phyloP scores from a whole-genome alignment of 1,140 invertebrate species.

The Philotrypesis tridentata region DNA sequence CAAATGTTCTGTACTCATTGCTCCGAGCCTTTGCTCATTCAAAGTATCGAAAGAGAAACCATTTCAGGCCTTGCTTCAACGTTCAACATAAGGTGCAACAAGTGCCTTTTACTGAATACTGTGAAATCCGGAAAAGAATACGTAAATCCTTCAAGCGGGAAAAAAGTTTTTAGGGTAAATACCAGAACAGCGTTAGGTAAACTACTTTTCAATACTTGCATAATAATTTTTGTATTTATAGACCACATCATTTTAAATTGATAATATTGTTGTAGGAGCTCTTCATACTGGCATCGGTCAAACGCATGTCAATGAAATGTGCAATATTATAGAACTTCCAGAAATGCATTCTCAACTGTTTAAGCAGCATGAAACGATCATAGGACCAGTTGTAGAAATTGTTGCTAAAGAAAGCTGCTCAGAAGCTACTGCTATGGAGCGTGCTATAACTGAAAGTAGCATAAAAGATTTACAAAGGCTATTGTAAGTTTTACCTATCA shows the following conservation, averaged over 20 bases:
- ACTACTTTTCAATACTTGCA: neutral
- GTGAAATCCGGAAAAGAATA: neutral
- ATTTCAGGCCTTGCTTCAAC: neutral
- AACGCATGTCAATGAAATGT: neutral
- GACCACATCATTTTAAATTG: neutral
- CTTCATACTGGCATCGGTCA: neutral
- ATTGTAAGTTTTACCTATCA: neutral
- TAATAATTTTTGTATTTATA: neutral
- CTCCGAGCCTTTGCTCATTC: neutral
- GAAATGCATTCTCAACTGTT: neutral
- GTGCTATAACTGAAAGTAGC: neutral
- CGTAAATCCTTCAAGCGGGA: neutral
- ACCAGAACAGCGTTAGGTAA: neutral
- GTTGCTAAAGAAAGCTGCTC: neutral
- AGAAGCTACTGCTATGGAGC: conserved; percentile 9
- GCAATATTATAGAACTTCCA: neutral
- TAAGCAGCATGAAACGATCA: neutral
- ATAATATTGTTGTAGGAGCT: neutral
- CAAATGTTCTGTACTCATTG: neutral
- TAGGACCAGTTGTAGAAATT: conserved; percentile 9
- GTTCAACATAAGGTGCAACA: neutral
- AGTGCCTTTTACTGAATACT: neutral
- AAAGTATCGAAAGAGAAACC: conserved; percentile 10
- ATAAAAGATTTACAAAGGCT: neutral
- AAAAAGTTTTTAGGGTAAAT: conserved; percentile 16